Evolutionary conservation across 2,888 invertebrate species (phyloP).

Genomic region (Coelopa pilipes): DNA sequence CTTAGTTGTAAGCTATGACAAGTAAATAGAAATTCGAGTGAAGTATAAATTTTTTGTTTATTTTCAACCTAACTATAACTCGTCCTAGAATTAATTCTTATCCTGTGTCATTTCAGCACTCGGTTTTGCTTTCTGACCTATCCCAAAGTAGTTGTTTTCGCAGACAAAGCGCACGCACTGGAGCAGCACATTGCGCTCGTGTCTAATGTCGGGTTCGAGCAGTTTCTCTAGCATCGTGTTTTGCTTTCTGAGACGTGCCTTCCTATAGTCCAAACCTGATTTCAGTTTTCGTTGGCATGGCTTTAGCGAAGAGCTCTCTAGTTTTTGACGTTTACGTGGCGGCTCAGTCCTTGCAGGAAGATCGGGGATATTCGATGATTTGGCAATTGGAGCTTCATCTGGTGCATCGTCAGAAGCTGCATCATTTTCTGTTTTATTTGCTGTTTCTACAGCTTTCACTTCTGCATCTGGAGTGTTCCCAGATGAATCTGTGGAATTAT

Average conservation of each 20-base stretch:
- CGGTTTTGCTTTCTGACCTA: constrained; percentile 44
- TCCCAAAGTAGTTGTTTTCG: constrained; percentile 78
- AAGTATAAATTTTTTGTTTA: neutral
- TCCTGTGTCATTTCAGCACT: neutral
- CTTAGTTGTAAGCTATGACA: neutral
- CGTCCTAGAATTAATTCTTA: neutral
- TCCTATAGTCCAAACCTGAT: constrained; percentile 58
- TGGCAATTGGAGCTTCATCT: constrained; percentile 51
- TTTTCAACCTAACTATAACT: neutral
- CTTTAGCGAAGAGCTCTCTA: neutral
- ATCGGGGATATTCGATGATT: constrained; percentile 24
- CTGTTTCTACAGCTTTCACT: neutral
- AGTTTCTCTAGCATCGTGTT: constrained; percentile 77
- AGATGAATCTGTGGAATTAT: neutral
- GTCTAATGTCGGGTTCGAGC: constrained; percentile 80
- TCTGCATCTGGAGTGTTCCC: too few relatives aligned
- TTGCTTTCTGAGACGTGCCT: constrained; percentile 52
- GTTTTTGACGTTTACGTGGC: neutral
- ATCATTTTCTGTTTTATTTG: neutral
- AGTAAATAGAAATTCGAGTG: neutral
- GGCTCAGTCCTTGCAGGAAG: constrained; percentile 43
- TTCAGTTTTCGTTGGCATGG: constrained; percentile 17
- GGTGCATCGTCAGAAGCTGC: constrained; percentile 51
- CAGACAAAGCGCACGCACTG: constrained; percentile 87
- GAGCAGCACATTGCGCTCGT: constrained; percentile 86